Evolutionary conservation across 2,797 vertebrate species (phyloP), one percentile per base, ranked within the genome.

Genomic region (Antrozous pallidus): DNA sequence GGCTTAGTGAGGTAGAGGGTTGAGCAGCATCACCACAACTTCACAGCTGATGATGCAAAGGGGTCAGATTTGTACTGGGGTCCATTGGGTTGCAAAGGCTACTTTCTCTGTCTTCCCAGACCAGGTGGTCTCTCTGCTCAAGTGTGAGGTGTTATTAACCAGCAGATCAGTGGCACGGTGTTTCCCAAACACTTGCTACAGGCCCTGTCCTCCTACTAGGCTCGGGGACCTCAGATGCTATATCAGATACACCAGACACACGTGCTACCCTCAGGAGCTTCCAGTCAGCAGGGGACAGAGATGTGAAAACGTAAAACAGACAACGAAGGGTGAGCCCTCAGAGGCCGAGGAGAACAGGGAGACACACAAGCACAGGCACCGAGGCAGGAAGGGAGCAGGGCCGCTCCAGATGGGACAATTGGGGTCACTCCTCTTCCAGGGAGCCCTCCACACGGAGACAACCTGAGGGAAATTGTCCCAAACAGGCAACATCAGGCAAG

Each of bases 351-450:
- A 17, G 79, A n/a, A 22, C 1, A 18, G 20, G 67, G 54, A 38
- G 11, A 38, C 70, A 38, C 24, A 7, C 36, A 3, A 10, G 22
- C 51, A 47, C 8, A 56, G 75, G n/a, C 28, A 22, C 33, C 54
- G 63, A 63, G 54, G 45, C 3, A 8, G 26, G 18, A 47, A 36
- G 11, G 31, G 51, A 33, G 58, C 28, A 16, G 65, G 14, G 20
- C 0, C 0, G 17, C 2, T 5, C 49, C 18, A n/a, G 18, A 40
- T 11, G 33, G 58, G 40, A 6, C 8, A 1, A 1, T 1, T 6
- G 26, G 54, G 22, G 22, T 28, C 8, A 6, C 3, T 17, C 1
- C 24, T 47, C 73, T 38, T 63, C 56, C 2, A 3, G 47, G 31
- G 49, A 5, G 67, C 10, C 12, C 8, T 36, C 5, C 1, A 14